These are phyloP conservation scores for Spodoptera picta DNA, from an alignment of 2,888 invertebrate genomes.

Conservation along the genomic window DNA sequence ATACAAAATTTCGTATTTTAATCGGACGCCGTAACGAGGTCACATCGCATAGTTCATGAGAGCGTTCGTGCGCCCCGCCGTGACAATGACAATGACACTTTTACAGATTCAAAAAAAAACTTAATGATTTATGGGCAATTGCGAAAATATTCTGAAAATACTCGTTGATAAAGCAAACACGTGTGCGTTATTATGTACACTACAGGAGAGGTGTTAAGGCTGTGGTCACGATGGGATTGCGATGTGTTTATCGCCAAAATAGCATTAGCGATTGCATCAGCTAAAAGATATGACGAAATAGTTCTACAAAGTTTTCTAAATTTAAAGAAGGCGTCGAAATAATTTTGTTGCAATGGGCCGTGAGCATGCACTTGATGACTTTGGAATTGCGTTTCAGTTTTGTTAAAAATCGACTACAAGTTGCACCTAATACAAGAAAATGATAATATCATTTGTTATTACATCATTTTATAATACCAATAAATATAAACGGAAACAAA, in stretches of 20 bases:
- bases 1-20: slow-evolving; percentile 65
- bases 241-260: slow-evolving; percentile 11
- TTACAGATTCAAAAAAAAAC: slow-evolving; percentile 54
- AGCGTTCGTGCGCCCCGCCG: slow-evolving; percentile 51
- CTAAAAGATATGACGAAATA: slow-evolving; percentile 13
- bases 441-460: too few relatives aligned
- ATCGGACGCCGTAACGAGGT: slow-evolving; percentile 64
- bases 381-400: slow-evolving; percentile 25
- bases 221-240: neutral
- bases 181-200: too few relatives aligned
- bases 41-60: slow-evolving; percentile 52
- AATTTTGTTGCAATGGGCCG: slow-evolving; percentile 25
- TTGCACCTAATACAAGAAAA: too few relatives aligned
- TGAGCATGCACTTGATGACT: slow-evolving; percentile 30
- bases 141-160: neutral
- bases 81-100: slow-evolving; percentile 74
- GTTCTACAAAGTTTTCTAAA: slow-evolving; percentile 20
- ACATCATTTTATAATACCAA: neutral
- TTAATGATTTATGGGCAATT: slow-evolving; percentile 52
- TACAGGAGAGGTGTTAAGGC: neutral
- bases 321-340: slow-evolving; percentile 12
- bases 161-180: too few relatives aligned
- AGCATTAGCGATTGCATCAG: slow-evolving; percentile 23
- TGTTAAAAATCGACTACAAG: slow-evolving; percentile 4
- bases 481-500: neutral